Evolutionary conservation across 2,113 vertebrate genomes (phyloP).

Genomic region (Coptodon bakossiorum): DNA sequence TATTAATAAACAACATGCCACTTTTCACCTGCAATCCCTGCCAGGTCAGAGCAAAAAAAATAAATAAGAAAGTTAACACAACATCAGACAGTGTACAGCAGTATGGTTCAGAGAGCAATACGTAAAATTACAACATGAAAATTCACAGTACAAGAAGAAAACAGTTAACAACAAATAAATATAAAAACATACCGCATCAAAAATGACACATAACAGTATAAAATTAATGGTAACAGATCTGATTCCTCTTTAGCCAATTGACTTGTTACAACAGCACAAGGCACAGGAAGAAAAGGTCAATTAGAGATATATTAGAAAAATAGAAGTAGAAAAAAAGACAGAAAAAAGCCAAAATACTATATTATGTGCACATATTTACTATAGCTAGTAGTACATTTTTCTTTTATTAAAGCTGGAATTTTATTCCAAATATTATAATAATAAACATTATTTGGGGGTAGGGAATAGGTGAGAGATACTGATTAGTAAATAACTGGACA

Average conservation of each 20-base stretch:
- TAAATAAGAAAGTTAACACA: neutral
- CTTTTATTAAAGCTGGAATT: neutral
- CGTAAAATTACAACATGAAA: neutral
- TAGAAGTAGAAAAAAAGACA: neutral
- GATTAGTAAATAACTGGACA: neutral
- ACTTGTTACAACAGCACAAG: neutral
- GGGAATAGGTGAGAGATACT: rapidly evolving
- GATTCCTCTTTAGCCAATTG: neutral
- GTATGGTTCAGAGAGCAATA: neutral
- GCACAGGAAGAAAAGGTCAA: neutral
- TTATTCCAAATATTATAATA: neutral
- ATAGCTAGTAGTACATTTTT: neutral
- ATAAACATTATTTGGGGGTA: neutral
- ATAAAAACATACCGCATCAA: neutral
- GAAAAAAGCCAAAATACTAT: neutral
- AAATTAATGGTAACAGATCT: neutral
- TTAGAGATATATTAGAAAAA: neutral
- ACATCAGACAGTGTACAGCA: neutral
- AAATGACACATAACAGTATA: neutral
- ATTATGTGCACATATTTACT: neutral
- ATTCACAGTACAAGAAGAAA: neutral
- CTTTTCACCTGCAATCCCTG: neutral
- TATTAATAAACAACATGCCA: neutral
- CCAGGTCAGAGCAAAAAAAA: neutral
- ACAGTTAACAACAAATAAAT: rapidly evolving